Evolutionary conservation across 2,888 invertebrate genomes (phyloP).

Genomic region (Trachelus tabidus): DNA sequence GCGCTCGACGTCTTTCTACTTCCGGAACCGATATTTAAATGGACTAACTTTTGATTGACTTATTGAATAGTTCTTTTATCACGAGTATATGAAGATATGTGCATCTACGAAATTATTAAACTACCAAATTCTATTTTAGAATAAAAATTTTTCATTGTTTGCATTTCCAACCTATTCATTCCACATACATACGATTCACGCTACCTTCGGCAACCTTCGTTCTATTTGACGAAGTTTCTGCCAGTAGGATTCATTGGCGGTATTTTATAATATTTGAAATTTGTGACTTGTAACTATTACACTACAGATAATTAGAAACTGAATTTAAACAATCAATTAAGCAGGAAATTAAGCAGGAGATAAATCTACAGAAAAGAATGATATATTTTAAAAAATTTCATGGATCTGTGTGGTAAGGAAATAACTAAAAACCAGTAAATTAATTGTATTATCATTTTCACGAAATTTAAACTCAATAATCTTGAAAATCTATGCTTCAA

Average conservation of each 20-base stretch:
- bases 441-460: not conserved
- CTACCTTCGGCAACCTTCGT: too few species aligned
- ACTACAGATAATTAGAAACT: not conserved
- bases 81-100: not conserved
- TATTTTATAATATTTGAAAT: not conserved
- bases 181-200: not conserved
- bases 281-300: not conserved
- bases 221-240: too few species aligned
- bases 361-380: not conserved
- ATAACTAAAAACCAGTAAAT: not conserved
- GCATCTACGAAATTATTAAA: not conserved
- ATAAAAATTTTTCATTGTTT: not conserved
- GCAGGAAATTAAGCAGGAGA: not conserved
- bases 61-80: not conserved
- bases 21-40: conserved; percentile 19
- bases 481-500: too few species aligned
- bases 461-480: too few species aligned
- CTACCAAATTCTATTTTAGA: not conserved
- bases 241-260: not conserved
- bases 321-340: not conserved
- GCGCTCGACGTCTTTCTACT: conserved; percentile 7
- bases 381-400: not conserved
- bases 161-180: not conserved
- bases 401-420: not conserved
- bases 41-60: not conserved